Evolutionary conservation across 2,888 invertebrate genomes (phyloP).

Genomic region (Micoletzkya japonica): DNA sequence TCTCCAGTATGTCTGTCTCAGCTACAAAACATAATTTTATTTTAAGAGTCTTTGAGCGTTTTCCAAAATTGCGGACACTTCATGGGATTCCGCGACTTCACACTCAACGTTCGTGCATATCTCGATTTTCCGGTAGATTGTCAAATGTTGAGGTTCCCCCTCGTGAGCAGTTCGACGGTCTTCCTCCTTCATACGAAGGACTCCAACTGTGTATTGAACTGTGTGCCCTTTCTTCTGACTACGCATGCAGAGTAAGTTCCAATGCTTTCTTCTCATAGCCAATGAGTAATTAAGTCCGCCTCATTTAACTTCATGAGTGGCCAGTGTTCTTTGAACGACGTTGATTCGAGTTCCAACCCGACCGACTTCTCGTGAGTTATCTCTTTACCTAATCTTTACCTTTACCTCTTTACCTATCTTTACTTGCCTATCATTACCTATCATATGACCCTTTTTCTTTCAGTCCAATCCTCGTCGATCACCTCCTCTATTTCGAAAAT

Average conservation of each 20-base stretch:
- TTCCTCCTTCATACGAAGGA: constrained; percentile 57
- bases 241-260: constrained; percentile 49
- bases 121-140: too few relatives aligned
- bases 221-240: constrained; percentile 56
- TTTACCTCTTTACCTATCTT: background rate
- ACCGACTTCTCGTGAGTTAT: constrained; percentile 11
- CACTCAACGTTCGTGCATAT: constrained; percentile 39
- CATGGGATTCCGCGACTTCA: constrained; percentile 60
- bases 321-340: constrained; percentile 21
- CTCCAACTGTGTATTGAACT: constrained; percentile 60
- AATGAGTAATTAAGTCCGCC: constrained; percentile 17
- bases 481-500: constrained; percentile 59
- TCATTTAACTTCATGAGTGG: constrained; percentile 10
- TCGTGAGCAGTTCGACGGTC: constrained; percentile 59
- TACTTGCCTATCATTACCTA: background rate
- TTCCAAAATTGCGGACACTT: constrained; percentile 58
- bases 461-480: constrained; percentile 42
- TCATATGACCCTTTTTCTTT: constrained; percentile 44
- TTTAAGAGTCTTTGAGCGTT: constrained; percentile 22
- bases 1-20: constrained; percentile 32
- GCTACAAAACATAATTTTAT: background rate
- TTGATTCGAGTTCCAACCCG: constrained; percentile 7
- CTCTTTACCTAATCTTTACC: background rate
- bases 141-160: constrained; percentile 37
- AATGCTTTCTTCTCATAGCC: background rate